A percentile compares a stretch with the other conserved stretches of the same genome.
phyloP scores from a whole-genome alignment of 2,888 invertebrate genomes.

The Microdon myrmicae region DNA sequence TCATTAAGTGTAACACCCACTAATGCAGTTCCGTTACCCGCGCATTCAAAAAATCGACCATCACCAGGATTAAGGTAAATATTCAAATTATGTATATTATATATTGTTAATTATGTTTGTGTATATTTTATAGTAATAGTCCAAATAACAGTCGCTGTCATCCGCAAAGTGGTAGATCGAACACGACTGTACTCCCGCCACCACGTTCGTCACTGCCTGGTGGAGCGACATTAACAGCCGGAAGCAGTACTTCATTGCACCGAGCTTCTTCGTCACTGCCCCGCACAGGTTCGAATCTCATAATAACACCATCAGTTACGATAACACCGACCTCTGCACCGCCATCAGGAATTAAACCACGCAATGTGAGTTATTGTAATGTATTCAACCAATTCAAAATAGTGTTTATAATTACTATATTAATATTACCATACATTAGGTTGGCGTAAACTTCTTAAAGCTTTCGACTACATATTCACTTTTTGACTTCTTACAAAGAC shows the following conservation, averaged over 20 bases:
- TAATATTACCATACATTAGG: too few relatives aligned
- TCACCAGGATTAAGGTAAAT: constrained; percentile 62
- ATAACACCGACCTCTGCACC: constrained; percentile 81
- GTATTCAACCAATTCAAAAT: constrained; percentile 57
- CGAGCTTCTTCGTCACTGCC: constrained; percentile 61
- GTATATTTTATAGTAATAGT: constrained; percentile 55
- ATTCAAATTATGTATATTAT: background rate
- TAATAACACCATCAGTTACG: constrained; percentile 77
- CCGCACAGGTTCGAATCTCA: constrained; percentile 67
- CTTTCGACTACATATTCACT: too few relatives aligned
- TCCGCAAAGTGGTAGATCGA: constrained; percentile 55
- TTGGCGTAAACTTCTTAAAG: too few relatives aligned
- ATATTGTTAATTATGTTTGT: background rate
- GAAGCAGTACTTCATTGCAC: constrained; percentile 63
- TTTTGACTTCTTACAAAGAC: too few relatives aligned
- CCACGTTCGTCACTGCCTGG: constrained; percentile 70
- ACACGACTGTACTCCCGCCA: constrained; percentile 62
- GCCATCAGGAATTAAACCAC: constrained; percentile 68
- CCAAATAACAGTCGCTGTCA: constrained; percentile 56
- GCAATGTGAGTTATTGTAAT: constrained; percentile 68
- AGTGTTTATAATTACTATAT: constrained; percentile 44
- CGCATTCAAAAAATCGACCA: constrained; percentile 61
- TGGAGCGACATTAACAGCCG: constrained; percentile 73
- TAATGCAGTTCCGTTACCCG: constrained; percentile 66
- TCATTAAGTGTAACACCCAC: constrained; percentile 67